Evolutionary conservation across 1,140 invertebrate genomes (phyloP), one percentile per base, ranked within the genome.

Genomic region (Tribolium madens): DNA sequence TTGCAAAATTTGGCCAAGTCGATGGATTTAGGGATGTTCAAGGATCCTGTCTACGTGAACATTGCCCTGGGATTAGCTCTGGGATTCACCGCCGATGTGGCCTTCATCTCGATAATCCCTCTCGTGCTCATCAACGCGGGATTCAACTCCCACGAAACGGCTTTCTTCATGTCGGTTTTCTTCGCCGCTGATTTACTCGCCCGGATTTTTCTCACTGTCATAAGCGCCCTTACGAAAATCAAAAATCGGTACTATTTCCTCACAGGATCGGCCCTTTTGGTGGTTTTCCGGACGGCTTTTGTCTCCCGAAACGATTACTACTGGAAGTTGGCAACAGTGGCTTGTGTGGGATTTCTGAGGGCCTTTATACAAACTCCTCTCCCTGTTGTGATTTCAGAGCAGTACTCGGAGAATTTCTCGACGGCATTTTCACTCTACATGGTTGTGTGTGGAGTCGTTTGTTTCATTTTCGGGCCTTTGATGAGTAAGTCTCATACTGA

Each of bases 31-130:
- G 74, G 73, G 14, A 64, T 85, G 33, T 80, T 85, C 10, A 84
- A 83, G 68, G 80, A 84, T 52, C 72, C 77, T 0, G 74, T 76
- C 21, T 85, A 81, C 57, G 70, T 84, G 0, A 85, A 84, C 26
- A 82, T 85, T 17, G 73, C 81, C n/a, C 53, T 83, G 12, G 84
- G 84, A 14, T 77, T 84, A 46, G 78, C 81, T 10, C 68, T 85
- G 18, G 72, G 70, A 15, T 79, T 83, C 36, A 84, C 81, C 5
- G 76, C 78, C 1, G 84, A 85, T 79, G 76, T 84, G 9, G 79
- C 80, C 3, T 85, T 85, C 53, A 71, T 84, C 6, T 80, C 82
- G 3, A 76, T 85, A 5, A 78, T 84, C 42, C 83, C 83, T 15
- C 68, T 84, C 48, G 69, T 84, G 4, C 60, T 85, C 10, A 72